Percentiles rank a stretch among this genome's conserved stretches.
Conservation (phyloP, 2,113 vertebrate species). For the Nannospalax galili region DNA sequence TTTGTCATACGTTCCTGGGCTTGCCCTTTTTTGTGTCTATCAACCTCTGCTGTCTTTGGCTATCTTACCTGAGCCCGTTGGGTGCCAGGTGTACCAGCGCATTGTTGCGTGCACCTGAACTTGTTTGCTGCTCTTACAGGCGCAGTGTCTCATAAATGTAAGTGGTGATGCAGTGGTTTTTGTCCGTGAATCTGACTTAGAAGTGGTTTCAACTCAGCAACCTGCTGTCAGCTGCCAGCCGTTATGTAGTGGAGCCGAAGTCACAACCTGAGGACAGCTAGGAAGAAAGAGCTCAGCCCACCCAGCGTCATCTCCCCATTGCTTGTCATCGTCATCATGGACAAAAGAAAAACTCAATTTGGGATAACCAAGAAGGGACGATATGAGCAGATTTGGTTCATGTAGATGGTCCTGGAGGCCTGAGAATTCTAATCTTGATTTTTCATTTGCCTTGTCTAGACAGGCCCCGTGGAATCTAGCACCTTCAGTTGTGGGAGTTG, state of each 20-base stretch:
- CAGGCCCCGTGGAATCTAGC: neutral
- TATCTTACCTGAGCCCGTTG: neutral
- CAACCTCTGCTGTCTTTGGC: neutral
- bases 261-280: conserved; percentile 85
- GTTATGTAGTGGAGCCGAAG: conserved; percentile 85
- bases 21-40: neutral
- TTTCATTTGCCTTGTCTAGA: conserved; percentile 27
- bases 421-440: neutral
- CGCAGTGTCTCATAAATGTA: conserved; percentile 99
- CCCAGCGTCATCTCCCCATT: conserved; percentile 58
- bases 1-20: neutral
- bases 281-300: neutral
- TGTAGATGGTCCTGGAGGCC: conserved; percentile 26
- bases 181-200: conserved; percentile 92
- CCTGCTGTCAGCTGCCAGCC: conserved; percentile 82
- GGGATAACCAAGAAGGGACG: conserved; percentile 63
- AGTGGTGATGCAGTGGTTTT: conserved; percentile 97
- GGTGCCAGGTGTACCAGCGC: neutral
- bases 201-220: conserved; percentile 83
- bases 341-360: conserved; percentile 26
- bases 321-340: conserved; percentile 55
- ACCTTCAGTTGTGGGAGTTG: neutral
- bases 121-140: conserved; percentile 83
- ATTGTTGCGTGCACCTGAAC: neutral
- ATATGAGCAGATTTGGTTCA: conserved; percentile 9